Conservation (phyloP, 2,888 invertebrate species). For the Lycocerus yunnanus region DNA sequence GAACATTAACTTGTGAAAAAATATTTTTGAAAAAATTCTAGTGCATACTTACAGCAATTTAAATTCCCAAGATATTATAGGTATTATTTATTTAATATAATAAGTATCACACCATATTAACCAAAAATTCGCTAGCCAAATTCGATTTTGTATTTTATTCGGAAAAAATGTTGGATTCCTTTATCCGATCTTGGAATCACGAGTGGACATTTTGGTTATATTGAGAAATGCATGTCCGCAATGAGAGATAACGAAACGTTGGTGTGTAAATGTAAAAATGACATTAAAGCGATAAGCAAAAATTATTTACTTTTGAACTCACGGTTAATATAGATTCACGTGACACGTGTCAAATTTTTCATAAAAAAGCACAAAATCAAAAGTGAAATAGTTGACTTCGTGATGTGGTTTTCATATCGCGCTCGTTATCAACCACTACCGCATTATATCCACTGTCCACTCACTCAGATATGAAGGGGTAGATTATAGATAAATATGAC, state of each 20-base stretch:
- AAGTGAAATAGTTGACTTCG: slow-evolving; percentile 22
- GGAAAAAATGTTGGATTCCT: background rate
- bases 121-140: too few relatives aligned
- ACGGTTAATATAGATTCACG: slow-evolving; percentile 7
- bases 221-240: background rate
- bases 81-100: too few relatives aligned
- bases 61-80: too few relatives aligned
- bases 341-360: slow-evolving; percentile 28
- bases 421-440: slow-evolving; percentile 25
- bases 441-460: slow-evolving; percentile 36
- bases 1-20: too few relatives aligned
- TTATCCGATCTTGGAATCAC: background rate
- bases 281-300: background rate
- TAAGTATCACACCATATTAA: background rate
- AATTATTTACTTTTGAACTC: background rate
- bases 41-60: background rate
- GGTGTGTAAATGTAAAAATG: background rate
- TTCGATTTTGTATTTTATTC: background rate
- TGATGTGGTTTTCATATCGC: slow-evolving; percentile 24
- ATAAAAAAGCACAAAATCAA: slow-evolving; percentile 22
- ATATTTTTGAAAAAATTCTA: background rate
- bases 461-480: slow-evolving; percentile 33
- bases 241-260: background rate
- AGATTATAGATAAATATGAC: slow-evolving; percentile 38
- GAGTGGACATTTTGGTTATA: background rate